phyloP scores from a whole-genome alignment of 1,140 invertebrate species.

The Sminthurides bifidus region DNA sequence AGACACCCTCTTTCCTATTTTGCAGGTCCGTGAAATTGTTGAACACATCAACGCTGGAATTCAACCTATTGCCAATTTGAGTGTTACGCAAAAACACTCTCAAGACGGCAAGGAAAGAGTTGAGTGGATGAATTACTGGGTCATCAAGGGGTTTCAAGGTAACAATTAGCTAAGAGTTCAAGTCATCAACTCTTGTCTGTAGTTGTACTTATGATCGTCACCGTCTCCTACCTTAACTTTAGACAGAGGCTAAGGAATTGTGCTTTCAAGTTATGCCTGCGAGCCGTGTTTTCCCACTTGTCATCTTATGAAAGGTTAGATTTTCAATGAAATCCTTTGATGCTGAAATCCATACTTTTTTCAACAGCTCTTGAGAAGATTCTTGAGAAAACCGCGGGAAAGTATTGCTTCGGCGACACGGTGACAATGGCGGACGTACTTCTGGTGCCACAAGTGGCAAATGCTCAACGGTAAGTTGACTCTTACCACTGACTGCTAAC shows the following conservation, averaged over 20 bases:
- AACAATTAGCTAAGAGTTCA: slow-evolving; percentile 20
- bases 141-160: slow-evolving; percentile 70
- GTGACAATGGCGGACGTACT: slow-evolving; percentile 89
- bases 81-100: slow-evolving; percentile 58
- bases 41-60: slow-evolving; percentile 83
- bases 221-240: too few species aligned
- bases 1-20: neutral
- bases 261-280: too few species aligned
- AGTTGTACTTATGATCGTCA: slow-evolving; percentile 33
- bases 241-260: too few species aligned
- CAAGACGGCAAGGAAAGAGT: slow-evolving; percentile 74
- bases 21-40: slow-evolving; percentile 55
- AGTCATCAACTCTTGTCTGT: neutral
- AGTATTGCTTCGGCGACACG: slow-evolving; percentile 88
- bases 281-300: too few species aligned
- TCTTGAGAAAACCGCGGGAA: slow-evolving; percentile 67
- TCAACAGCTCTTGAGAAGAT: slow-evolving; percentile 80
- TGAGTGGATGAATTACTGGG: slow-evolving; percentile 87
- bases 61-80: slow-evolving; percentile 88
- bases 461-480: slow-evolving; percentile 57
- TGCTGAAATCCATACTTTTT: too few species aligned
- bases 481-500: too few species aligned
- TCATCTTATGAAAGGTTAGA: too few species aligned
- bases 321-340: too few species aligned
- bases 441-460: slow-evolving; percentile 84